Evolutionary conservation across 2,888 invertebrate genomes (phyloP).

Genomic region (Sarcophaga caerulescens): DNA sequence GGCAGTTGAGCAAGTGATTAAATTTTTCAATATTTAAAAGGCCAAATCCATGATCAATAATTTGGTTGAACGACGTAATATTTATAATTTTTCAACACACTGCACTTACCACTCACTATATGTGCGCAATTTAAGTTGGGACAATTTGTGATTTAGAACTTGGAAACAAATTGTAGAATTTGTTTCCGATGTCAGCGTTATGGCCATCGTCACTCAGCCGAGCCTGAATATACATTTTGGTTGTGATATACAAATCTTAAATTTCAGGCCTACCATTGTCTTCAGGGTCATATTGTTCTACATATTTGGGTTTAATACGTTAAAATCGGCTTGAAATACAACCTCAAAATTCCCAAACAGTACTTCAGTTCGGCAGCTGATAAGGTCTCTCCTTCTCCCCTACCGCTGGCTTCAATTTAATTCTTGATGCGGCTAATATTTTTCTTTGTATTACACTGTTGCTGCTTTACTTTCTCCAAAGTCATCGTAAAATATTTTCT

Average conservation of each 20-base stretch:
- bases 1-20: constrained; percentile 41
- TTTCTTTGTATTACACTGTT: too few species aligned
- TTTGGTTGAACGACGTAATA: constrained; percentile 47
- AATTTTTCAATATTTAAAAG: constrained; percentile 48
- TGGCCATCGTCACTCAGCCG: neutral
- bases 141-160: neutral
- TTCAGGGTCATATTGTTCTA: constrained; percentile 2
- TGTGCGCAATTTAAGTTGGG: too few species aligned
- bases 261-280: constrained; percentile 20
- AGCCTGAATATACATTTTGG: neutral
- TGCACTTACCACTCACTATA: constrained; percentile 40
- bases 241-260: neutral
- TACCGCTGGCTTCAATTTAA: constrained; percentile 20
- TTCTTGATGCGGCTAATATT: constrained; percentile 32
- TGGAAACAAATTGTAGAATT: neutral
- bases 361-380: constrained; percentile 25
- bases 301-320: constrained; percentile 20
- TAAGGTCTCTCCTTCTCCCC: constrained; percentile 18
- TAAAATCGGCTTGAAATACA: constrained; percentile 33
- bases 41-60: constrained; percentile 43
- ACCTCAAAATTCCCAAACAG: constrained; percentile 15
- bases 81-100: constrained; percentile 51
- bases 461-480: too few species aligned
- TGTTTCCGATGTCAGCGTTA: neutral
- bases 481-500: neutral